Base-by-base conservation (phyloP, 2,888 invertebrate species). In the Parnassius glacialis region DNA sequence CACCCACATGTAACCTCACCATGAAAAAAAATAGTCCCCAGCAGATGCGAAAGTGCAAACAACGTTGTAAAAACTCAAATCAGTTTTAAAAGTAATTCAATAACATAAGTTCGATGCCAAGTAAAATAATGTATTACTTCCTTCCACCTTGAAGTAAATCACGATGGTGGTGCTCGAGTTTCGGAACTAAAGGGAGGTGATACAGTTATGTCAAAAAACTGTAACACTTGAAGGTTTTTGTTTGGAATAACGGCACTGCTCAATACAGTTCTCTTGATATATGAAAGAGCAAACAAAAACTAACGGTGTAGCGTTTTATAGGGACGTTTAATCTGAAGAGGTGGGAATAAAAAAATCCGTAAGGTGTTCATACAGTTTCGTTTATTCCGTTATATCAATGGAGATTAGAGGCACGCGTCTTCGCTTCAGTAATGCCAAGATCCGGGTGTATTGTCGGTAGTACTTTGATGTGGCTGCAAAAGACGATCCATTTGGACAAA, bases 341-440 rank as follows among this genome's bases (percentile, higher is more conserved):
- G 69, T 66, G 55, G 66, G 55, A 59, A 69, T 79, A 84, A 87
- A 88, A 55, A 87, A 87, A 84, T 70, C 65, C 70, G 74, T 90
- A 90, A 88, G 90, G 89, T 90, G 90, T 85, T 82, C 84, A 74
- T 80, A 84, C 78, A 81, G 79, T 81, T 81, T 78, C 80, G 73
- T 79, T 76, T 73, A 76, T 78, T 74, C 90, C 90, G 90, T 90
- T 90, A 89, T 84, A 85, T 89, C 87, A 90, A 89, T 88, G 84
- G 88, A 84, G 88, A 90, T 90, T 89, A 89, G 74, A 78, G 85
- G 87, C 90, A 91, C 90, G 90, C 88, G 90, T 81, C 83, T 83
- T 78, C 78, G 79, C 78, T 74, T 71, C 75, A 70, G 67, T 76
- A 74, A 73, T 67, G 74, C 70, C 66, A 67, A 76, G 74, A 78